phyloP scores from a whole-genome alignment of 1,140 invertebrate species.

The Tetramorium simillimum region DNA sequence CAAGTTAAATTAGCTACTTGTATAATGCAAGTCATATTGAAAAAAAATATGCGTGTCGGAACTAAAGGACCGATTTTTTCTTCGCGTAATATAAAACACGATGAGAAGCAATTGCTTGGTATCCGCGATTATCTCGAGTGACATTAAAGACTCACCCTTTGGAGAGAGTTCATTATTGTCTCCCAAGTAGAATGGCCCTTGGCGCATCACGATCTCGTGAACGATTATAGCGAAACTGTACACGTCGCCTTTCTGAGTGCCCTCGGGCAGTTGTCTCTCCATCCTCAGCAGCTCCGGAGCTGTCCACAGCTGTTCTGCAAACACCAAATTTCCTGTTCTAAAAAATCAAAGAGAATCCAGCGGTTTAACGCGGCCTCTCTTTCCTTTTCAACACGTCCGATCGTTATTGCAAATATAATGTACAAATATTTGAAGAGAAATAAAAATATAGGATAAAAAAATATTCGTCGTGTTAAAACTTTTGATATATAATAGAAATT shows the following conservation, averaged over 20 bases:
- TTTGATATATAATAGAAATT: background rate
- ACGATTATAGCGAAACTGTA: constrained; percentile 98
- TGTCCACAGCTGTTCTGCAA: constrained; percentile 94
- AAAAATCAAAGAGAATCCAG: background rate
- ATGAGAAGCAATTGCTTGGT: constrained; percentile 22
- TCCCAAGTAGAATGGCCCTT: constrained; percentile 95
- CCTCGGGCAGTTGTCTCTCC: constrained; percentile 89
- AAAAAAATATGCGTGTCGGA: background rate
- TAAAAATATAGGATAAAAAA: background rate
- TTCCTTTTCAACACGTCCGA: background rate
- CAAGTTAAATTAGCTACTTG: background rate
- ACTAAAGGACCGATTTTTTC: background rate
- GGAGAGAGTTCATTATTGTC: constrained; percentile 88
- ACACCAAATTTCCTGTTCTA: constrained; percentile 75
- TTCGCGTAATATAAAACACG: background rate
- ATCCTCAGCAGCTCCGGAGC: constrained; percentile 95
- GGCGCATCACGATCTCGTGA: constrained; percentile 95
- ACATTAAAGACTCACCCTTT: constrained; percentile 87
- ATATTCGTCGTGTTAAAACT: background rate
- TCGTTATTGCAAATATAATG: constrained; percentile 12
- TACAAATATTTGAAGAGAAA: background rate
- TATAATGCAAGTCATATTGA: background rate
- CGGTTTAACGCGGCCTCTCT: background rate
- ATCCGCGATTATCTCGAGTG: constrained; percentile 9
- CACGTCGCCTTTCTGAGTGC: constrained; percentile 96